These are phyloP conservation scores for Gorsachius magnificus DNA, from an alignment of 2,797 vertebrate species.

Conservation along the genomic window DNA sequence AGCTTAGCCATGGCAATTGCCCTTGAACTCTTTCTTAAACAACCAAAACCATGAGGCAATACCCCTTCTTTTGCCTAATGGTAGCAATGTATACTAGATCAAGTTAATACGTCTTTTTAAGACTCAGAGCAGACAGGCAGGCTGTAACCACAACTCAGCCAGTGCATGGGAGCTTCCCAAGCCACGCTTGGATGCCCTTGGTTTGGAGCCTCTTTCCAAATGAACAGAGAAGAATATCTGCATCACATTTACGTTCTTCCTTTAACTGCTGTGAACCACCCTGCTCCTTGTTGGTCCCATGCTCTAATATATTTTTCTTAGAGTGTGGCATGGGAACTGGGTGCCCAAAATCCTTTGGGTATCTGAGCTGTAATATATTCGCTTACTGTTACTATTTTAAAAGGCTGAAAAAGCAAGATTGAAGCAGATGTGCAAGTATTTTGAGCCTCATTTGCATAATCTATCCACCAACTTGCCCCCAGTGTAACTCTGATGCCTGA, in stretches of 20 bases:
- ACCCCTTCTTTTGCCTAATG: neutral
- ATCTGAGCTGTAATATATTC: neutral
- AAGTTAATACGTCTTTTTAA: neutral
- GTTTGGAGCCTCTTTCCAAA: neutral
- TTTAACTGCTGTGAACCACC: neutral
- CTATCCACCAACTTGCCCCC: neutral
- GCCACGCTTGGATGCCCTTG: neutral
- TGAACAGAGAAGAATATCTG: neutral
- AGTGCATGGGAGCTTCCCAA: neutral
- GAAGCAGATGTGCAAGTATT: neutral
- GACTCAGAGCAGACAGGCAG: neutral
- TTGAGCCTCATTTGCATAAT: constrained; percentile 13
- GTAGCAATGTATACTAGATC: neutral
- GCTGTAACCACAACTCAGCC: neutral
- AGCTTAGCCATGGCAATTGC: neutral
- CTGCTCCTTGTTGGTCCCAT: neutral
- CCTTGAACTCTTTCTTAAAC: neutral
- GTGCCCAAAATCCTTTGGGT: neutral
- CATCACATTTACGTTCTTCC: neutral
- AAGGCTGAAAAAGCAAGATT: neutral
- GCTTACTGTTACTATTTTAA: neutral
- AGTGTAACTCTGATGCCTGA: neutral
- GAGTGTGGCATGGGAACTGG: neutral
- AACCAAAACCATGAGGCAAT: neutral
- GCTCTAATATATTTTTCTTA: neutral